These are phyloP conservation scores for Mycteria americana DNA, from an alignment of 2,797 vertebrate species.

Conservation along the genomic window DNA sequence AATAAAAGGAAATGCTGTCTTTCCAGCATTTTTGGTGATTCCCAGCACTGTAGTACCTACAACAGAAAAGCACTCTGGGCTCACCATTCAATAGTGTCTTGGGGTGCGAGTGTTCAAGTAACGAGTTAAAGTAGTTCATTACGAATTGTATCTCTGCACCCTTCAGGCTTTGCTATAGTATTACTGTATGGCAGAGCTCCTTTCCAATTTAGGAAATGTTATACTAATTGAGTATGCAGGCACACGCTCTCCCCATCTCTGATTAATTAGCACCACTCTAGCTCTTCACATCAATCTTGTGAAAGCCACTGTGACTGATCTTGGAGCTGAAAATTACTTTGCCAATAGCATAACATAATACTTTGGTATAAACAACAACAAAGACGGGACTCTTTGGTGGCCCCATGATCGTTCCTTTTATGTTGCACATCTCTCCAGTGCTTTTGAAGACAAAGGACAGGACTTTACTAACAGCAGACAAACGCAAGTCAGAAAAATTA, in stretches of 20 bases:
- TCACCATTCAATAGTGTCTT: neutral
- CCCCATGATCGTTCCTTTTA: constrained; percentile 67
- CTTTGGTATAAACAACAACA: constrained; percentile 70
- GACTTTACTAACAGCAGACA: constrained; percentile 52
- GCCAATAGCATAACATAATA: constrained; percentile 72
- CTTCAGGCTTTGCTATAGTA: neutral
- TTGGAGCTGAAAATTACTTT: constrained; percentile 78
- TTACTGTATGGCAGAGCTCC: neutral
- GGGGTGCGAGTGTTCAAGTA: neutral
- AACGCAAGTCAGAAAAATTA: constrained; percentile 28
- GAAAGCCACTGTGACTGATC: constrained; percentile 73
- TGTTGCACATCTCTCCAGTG: constrained; percentile 58
- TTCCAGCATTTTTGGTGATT: neutral
- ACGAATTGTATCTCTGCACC: neutral
- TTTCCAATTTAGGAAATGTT: constrained; percentile 30
- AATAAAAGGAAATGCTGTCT: neutral
- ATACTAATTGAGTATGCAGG: constrained; percentile 47
- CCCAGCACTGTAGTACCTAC: neutral
- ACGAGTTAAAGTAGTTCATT: neutral
- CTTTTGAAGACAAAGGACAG: constrained; percentile 70
- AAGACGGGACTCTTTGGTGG: constrained; percentile 38
- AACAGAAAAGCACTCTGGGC: neutral
- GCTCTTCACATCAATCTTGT: constrained; percentile 73
- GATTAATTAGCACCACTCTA: constrained; percentile 79
- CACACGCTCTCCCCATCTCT: constrained; percentile 48